Evolutionary conservation across 37 sponge, comb jelly and placozoan genomes (phyloP), one percentile per base, ranked within the genome.

Genomic region (Diacarnus erythraeanus): DNA sequence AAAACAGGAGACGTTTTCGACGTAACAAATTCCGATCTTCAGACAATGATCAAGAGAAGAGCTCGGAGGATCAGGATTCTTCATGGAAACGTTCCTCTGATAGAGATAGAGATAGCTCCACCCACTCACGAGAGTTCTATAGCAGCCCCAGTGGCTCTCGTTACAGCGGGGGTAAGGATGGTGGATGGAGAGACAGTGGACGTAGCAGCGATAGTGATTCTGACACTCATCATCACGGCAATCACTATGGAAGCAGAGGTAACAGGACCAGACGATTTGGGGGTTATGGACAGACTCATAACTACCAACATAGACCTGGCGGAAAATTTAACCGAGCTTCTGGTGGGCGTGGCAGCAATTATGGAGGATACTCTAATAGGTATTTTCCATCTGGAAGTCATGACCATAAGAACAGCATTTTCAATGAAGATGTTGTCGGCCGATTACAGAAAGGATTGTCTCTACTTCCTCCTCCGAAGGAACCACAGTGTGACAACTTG

Each of bases 391-490:
- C 9, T 26, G 35, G 66, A 26, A 65, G 31, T 30, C 29, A 30
- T 30, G 31, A 5, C 30, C 33, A 65, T 2, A 65, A 30, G 9
- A 60, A 41, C n/a, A 56, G 20, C 30, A 2, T 25, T 31, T 2
- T 25, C 17, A 31, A 2, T 8, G 70, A 37, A 38, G 64, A 66
- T 27, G 80, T 83, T 1, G 35, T 29, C 37, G 65, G 70, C 9
- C 59, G 82, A 23, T 42, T 73, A 37, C 59, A 80, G 35, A 37
- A 74, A 20, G 83, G 83, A 0, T 57, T 82, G 25, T 54, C 88
- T n/a, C 72, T 88, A 1, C 54, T 88, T 8, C 78, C 64, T 39
- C 47, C 71, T 10, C 88, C 88, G 21, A 86, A 69, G 60, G 35
- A 57, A 22, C 57, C 41, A 1, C 23, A 25, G 17, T 58, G 81